Conservation (phyloP, 2,888 invertebrate species). For the Hermodice carunculata region DNA sequence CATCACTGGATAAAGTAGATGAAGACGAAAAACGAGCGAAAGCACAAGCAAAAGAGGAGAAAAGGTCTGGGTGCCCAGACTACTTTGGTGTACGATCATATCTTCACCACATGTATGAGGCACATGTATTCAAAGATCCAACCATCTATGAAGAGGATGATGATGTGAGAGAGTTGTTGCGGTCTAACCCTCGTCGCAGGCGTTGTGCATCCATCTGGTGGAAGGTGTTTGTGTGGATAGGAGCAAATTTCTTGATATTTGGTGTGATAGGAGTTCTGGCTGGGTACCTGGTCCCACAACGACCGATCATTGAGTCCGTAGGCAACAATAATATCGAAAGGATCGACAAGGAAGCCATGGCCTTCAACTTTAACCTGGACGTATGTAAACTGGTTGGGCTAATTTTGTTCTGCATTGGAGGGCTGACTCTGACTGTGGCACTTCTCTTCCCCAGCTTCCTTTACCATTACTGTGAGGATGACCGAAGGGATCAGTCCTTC, state of each 20-base stretch:
- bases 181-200: constrained; percentile 54
- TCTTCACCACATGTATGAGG: constrained; percentile 72
- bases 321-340: constrained; percentile 61
- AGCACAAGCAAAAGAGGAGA: not conserved
- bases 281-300: constrained; percentile 71
- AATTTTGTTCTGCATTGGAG: constrained; percentile 71
- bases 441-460: constrained; percentile 71
- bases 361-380: constrained; percentile 71
- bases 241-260: constrained; percentile 71
- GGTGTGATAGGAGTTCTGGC: constrained; percentile 72
- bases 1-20: constrained; percentile 39
- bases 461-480: constrained; percentile 69
- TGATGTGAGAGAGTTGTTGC: constrained; percentile 57
- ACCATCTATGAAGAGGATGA: constrained; percentile 67
- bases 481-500: constrained; percentile 44
- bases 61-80: constrained; percentile 71
- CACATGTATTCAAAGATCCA: constrained; percentile 57
- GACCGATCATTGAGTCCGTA: constrained; percentile 64
- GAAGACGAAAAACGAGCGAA: constrained; percentile 18
- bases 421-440: constrained; percentile 70
- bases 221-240: constrained; percentile 68
- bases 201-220: constrained; percentile 51
- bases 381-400: constrained; percentile 71
- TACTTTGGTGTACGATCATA: constrained; percentile 73
- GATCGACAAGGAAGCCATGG: constrained; percentile 68